Base-by-base conservation (phyloP, 2,888 invertebrate genomes). In the Ochropleura leucogaster region DNA sequence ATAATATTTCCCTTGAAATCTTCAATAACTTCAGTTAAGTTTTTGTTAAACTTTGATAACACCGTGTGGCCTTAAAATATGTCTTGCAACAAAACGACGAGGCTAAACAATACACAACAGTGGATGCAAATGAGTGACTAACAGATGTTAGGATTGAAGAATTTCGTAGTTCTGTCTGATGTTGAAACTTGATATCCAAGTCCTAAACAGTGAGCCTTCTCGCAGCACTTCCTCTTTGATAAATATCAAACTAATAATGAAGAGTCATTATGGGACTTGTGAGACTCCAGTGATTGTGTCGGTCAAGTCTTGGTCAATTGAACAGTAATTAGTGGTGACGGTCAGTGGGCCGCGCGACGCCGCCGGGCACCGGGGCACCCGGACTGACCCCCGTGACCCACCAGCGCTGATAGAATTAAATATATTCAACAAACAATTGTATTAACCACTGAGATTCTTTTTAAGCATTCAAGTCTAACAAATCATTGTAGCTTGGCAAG, bases 301-400 rank as follows among this genome's bases (percentile, higher is more conserved):
- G 83, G 83, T 82, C 80, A 86, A 87, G 77, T 79, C 68, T 76
- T 79, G 86, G 84, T 89, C 89, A 89, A 90, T 88, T 90, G 90
- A 76, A 59, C 66, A 60, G 74, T 88, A 87, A 89, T 89, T 88
- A 85, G 73, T 53, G 72, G 18, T 77, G 16, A 73, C 82, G 85
- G 86, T 85, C 85, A 86, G 69, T 75, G 81, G 79, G 81, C 49
- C 87, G 55, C 63, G 46, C 65, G 16, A 30, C 18, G 76, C 18
- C 51, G 40, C 65, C 66, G 1, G 12, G 64, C 51, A 20, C 65
- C 66, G 1, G 12, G 64, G 30, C 47, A 7, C 59, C 64, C 62
- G 20, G n/a, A 0, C 40, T 53, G 82, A 53, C 72, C 55, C 71
- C 53, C n/a, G 30, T n/a, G 55, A 53, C 51, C 69, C 30, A 1